A percentile compares a stretch with the other conserved stretches of the same genome.
phyloP scores from a whole-genome alignment of 1,140 invertebrate genomes.

The Pseudomyrmex sp. region DNA sequence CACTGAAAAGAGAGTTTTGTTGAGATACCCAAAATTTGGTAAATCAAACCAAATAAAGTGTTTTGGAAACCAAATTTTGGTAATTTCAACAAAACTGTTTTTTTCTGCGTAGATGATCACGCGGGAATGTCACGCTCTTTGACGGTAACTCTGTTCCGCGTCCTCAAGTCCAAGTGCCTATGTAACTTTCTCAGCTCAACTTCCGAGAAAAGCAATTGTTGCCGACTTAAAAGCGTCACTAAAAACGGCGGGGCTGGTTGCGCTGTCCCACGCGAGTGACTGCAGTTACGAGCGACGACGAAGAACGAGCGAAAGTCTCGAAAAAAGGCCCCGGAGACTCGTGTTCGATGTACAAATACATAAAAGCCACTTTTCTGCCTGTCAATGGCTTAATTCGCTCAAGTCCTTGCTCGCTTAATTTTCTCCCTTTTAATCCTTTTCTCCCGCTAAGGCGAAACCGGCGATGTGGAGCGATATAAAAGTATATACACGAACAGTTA shows the following conservation, averaged over 20 bases:
- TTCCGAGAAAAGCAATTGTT: slow-evolving; percentile 56
- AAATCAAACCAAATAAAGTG: no score
- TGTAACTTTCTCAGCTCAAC: slow-evolving; percentile 34
- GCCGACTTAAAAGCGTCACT: slow-evolving; percentile 45
- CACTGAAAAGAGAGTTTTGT: no score
- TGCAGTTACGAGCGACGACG: no score
- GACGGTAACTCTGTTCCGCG: background rate
- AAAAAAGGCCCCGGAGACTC: background rate
- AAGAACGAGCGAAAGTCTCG: slow-evolving; percentile 15
- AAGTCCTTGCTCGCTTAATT: background rate
- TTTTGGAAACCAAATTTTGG: no score
- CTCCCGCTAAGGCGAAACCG: no score
- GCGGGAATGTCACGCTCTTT: background rate
- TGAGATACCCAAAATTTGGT: no score
- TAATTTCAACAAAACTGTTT: no score
- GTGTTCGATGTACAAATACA: background rate
- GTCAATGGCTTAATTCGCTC: slow-evolving; percentile 1
- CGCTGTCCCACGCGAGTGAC: slow-evolving; percentile 33
- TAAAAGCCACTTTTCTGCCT: slow-evolving; percentile 8
- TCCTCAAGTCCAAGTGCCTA: background rate
- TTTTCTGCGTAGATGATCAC: background rate
- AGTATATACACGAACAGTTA: background rate
- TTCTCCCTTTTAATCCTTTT: no score
- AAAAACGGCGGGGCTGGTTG: slow-evolving; percentile 20
- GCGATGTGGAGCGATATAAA: background rate